Conservation (phyloP, 2,113 vertebrate genomes). For the Gallinago undulata region DNA sequence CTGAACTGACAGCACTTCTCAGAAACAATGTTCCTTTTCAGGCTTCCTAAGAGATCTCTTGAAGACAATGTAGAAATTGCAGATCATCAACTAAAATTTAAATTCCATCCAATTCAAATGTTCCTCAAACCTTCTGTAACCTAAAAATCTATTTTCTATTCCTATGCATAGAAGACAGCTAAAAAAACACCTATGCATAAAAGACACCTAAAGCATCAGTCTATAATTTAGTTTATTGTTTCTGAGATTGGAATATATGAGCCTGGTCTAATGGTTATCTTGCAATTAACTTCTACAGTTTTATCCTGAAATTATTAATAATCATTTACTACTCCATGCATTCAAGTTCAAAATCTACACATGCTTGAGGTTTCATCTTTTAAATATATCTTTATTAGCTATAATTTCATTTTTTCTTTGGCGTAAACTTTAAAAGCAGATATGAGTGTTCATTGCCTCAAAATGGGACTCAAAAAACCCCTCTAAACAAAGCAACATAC, state of each 20-base stretch:
- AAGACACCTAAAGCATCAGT: background rate
- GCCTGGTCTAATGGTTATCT: background rate
- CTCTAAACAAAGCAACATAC: background rate
- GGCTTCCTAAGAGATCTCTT: background rate
- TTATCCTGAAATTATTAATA: background rate
- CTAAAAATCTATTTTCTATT: background rate
- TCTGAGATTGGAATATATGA: background rate
- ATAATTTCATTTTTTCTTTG: background rate
- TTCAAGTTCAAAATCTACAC: background rate
- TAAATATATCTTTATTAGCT: background rate
- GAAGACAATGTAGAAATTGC: background rate
- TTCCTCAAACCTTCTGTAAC: background rate
- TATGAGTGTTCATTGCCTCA: rapidly evolving
- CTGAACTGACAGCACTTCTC: background rate
- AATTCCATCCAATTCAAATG: background rate
- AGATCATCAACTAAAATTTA: background rate
- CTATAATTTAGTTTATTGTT: background rate
- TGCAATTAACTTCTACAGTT: background rate
- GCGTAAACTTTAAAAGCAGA: background rate
- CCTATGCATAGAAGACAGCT: background rate
- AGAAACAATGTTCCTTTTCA: background rate
- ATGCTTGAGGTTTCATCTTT: background rate
- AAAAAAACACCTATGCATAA: background rate
- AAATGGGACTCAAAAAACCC: background rate
- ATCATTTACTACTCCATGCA: background rate